Evolutionary conservation across 2,888 invertebrate genomes (phyloP).

Genomic region (Platerodrilus igneus): DNA sequence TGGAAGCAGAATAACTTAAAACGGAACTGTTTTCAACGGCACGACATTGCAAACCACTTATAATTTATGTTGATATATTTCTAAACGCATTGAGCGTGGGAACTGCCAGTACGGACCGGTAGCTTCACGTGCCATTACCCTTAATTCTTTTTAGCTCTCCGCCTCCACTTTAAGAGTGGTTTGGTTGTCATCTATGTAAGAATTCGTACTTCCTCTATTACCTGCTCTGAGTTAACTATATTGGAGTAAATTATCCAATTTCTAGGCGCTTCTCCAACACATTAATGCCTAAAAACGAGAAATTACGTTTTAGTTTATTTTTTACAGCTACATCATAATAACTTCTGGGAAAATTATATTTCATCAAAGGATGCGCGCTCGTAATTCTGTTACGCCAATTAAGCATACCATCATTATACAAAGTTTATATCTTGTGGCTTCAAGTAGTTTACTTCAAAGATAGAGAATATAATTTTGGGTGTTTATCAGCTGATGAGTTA

Average conservation of each 20-base stretch:
- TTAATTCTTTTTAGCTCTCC: constrained; percentile 18
- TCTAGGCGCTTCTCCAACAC: constrained; percentile 9
- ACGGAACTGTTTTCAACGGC: constrained; percentile 25
- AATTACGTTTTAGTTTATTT: constrained; percentile 5
- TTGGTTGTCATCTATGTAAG: constrained; percentile 1
- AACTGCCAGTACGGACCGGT: constrained; percentile 30
- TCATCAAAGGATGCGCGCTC: constrained; percentile 14
- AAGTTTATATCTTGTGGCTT: too few relatives aligned
- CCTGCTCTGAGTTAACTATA: constrained; percentile 6
- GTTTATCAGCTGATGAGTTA: too few relatives aligned
- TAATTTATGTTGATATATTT: constrained; percentile 41
- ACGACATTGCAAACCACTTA: constrained; percentile 33
- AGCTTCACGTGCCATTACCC: constrained; percentile 32
- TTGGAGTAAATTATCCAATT: constrained; percentile 13
- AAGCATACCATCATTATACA: constrained; percentile 12
- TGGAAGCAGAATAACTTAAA: constrained; percentile 25
- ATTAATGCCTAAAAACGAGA: constrained; percentile 6
- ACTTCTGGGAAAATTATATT: constrained; percentile 14
- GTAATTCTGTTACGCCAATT: constrained; percentile 16
- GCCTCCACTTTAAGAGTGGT: constrained; percentile 12
- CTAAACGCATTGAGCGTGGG: constrained; percentile 35
- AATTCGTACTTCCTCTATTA: constrained; percentile 9
- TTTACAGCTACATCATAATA: constrained; percentile 2
- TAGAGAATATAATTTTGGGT: too few relatives aligned
- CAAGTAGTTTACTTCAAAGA: too few relatives aligned